Conservation (phyloP, 2,113 vertebrate species). For the pig (Sus scrofa) region DNA sequence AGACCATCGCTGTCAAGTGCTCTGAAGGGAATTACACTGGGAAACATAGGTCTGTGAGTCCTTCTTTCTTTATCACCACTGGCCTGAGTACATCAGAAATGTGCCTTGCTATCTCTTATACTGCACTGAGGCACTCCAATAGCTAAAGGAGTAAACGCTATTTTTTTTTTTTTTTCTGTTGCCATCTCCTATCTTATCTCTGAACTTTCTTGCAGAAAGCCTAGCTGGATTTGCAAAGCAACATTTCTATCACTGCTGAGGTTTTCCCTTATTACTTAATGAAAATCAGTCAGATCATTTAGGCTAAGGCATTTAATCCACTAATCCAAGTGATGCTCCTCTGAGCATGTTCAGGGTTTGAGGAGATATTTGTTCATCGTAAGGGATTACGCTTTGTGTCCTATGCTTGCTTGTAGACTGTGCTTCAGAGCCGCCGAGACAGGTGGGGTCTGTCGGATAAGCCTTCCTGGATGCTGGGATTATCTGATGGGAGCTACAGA, state of each 20-base stretch:
- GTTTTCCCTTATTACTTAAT: not conserved
- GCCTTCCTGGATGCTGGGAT: not conserved
- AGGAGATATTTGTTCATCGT: constrained; percentile 67
- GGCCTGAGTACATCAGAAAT: not conserved
- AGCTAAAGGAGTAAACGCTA: constrained; percentile 52
- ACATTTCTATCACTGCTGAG: constrained; percentile 32
- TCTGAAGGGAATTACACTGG: not conserved
- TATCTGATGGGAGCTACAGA: not conserved
- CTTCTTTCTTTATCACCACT: not conserved
- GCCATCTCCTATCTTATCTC: not conserved
- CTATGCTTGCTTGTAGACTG: not conserved
- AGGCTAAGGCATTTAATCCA: not conserved
- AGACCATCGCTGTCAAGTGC: not conserved
- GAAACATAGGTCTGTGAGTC: not conserved
- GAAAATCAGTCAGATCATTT: constrained; percentile 69
- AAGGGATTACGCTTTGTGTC: constrained; percentile 2
- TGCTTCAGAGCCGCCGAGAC: not conserved
- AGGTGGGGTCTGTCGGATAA: not conserved
- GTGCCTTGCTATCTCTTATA: not conserved
- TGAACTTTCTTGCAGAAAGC: constrained; percentile 60
- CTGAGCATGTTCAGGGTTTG: constrained; percentile 62
- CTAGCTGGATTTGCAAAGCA: constrained; percentile 50
- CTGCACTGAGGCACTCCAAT: not conserved
- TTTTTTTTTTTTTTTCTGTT: not conserved
- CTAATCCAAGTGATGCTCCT: constrained; percentile 64